phyloP scores from a whole-genome alignment of 2,113 vertebrate species.

The Megaleporinus macrocephalus region DNA sequence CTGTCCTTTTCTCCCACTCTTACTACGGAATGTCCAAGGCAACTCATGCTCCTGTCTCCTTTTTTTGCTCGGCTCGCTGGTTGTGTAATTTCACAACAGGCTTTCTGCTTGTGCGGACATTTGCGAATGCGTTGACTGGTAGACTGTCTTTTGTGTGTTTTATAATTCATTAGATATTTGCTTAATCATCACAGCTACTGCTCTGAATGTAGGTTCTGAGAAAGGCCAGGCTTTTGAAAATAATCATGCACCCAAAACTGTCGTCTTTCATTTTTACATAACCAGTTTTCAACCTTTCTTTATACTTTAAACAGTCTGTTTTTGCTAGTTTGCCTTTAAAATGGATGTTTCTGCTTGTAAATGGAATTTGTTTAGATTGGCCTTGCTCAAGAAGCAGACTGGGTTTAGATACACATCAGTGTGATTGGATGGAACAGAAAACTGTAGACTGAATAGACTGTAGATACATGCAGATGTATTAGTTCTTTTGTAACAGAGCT shows the following conservation, averaged over 20 bases:
- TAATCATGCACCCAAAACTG: background rate
- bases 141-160: constrained; percentile 49
- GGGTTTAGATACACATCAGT: too few species aligned
- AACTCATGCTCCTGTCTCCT: constrained; percentile 24
- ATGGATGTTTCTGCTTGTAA: too few species aligned
- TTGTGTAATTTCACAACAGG: constrained; percentile 25
- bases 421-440: too few species aligned
- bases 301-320: too few species aligned
- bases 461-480: too few species aligned
- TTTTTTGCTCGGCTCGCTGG: constrained; percentile 22
- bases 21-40: constrained; percentile 13
- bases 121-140: constrained; percentile 14
- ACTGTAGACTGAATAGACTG: too few species aligned
- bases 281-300: too few species aligned
- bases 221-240: background rate
- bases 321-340: too few species aligned
- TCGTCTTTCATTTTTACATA: too few species aligned
- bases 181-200: background rate
- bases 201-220: constrained; percentile 6
- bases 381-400: too few species aligned
- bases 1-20: background rate
- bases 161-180: constrained; percentile 17
- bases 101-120: constrained; percentile 15
- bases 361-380: too few species aligned
- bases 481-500: too few species aligned